A percentile compares a stretch with the other conserved stretches of the same genome.
Evolutionary conservation across 2,888 invertebrate species (phyloP).

Genomic region (Nomada hirtipes): DNA sequence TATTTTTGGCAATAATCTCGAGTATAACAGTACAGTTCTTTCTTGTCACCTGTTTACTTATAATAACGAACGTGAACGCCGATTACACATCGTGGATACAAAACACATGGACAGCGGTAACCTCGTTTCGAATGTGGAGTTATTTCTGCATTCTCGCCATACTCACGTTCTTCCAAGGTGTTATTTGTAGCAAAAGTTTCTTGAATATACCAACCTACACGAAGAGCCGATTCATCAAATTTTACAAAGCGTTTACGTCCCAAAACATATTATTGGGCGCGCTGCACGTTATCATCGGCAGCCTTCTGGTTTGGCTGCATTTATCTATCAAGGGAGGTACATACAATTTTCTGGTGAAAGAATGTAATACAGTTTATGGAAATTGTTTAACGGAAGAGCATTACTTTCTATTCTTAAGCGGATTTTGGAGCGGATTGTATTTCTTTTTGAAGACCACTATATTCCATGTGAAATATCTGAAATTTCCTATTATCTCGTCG

Average conservation of each 20-base stretch:
- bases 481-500: conserved; percentile 90
- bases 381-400: conserved; percentile 89
- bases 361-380: conserved; percentile 84
- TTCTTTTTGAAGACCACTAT: conserved; percentile 87
- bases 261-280: conserved; percentile 86
- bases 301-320: conserved; percentile 89
- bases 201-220: conserved; percentile 87
- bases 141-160: conserved; percentile 88
- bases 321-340: conserved; percentile 88
- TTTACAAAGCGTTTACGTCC: conserved; percentile 87
- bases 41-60: conserved; percentile 77
- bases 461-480: conserved; percentile 86
- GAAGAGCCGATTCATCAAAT: conserved; percentile 88
- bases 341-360: conserved; percentile 85
- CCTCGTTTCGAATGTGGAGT: conserved; percentile 88
- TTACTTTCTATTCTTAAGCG: conserved; percentile 88
- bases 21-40: conserved; percentile 85
- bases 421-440: conserved; percentile 88
- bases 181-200: conserved; percentile 90
- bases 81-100: conserved; percentile 89
- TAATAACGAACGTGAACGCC: conserved; percentile 87
- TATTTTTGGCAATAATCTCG: conserved; percentile 87
- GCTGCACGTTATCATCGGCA: conserved; percentile 88
- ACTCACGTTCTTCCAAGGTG: conserved; percentile 89
- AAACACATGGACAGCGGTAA: conserved; percentile 86